Evolutionary conservation across 2,113 vertebrate species (phyloP).

Genomic region (Boulengeromyrus knoepffleri): DNA sequence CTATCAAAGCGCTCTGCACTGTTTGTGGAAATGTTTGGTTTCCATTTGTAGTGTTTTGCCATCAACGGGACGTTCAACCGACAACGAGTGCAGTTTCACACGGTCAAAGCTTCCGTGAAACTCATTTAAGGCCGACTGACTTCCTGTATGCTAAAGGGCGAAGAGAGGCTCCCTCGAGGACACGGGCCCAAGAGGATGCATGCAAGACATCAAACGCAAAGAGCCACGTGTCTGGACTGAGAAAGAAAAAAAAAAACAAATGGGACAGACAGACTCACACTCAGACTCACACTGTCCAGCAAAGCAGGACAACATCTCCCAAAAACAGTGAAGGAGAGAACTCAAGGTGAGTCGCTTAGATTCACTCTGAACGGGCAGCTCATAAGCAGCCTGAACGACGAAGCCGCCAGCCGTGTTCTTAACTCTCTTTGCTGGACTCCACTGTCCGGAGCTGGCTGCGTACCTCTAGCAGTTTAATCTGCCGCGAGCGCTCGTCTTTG

Average conservation of each 20-base stretch:
- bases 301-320: background rate
- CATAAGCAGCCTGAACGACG: background rate
- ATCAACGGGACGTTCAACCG: conserved; percentile 40
- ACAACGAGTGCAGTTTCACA: conserved; percentile 15
- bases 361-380: background rate
- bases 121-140: background rate
- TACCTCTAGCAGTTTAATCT: conserved; percentile 86
- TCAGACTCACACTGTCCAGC: no score
- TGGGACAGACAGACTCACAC: background rate
- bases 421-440: background rate
- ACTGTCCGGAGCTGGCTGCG: background rate
- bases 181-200: background rate
- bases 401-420: background rate
- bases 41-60: conserved; percentile 46
- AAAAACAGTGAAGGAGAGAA: background rate
- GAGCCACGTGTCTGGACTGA: background rate
- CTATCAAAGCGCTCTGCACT: background rate
- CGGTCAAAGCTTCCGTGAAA: conserved; percentile 1
- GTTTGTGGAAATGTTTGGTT: conserved; percentile 14
- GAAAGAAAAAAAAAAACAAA: background rate
- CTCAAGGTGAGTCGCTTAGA: background rate
- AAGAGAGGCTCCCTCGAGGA: background rate
- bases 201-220: background rate
- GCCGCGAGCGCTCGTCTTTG: conserved; percentile 69
- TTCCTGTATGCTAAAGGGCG: background rate